Evolutionary conservation across 2,888 invertebrate species (phyloP).

Genomic region (Leucophenga montana): DNA sequence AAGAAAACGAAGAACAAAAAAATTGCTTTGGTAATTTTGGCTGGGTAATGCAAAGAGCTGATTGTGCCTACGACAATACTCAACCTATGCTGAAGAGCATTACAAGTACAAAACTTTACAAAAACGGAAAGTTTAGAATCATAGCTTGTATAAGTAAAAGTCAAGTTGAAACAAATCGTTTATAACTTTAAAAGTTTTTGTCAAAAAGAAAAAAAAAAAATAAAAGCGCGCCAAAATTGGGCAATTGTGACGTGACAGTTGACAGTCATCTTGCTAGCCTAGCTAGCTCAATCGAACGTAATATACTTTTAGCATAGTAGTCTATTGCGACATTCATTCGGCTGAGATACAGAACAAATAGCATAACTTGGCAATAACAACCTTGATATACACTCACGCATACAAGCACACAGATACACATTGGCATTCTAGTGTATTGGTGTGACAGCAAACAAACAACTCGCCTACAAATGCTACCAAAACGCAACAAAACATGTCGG

Average conservation of each 20-base stretch:
- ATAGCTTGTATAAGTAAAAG: conserved; percentile 36
- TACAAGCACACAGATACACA: too few relatives aligned
- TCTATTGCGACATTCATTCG: too few relatives aligned
- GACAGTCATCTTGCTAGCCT: conserved; percentile 16
- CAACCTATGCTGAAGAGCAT: too few relatives aligned
- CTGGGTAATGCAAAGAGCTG: too few relatives aligned
- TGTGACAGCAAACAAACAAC: conserved; percentile 23
- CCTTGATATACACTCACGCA: conserved; percentile 19
- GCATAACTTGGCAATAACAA: neutral
- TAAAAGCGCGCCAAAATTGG: conserved; percentile 13
- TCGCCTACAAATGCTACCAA: conserved; percentile 20
- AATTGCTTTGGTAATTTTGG: too few relatives aligned
- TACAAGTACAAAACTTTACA: too few relatives aligned
- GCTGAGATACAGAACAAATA: too few relatives aligned
- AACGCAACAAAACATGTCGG: neutral
- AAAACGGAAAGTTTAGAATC: neutral
- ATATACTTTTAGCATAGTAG: too few relatives aligned
- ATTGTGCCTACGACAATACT: too few relatives aligned
- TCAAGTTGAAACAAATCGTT: conserved; percentile 48
- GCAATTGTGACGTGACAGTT: conserved; percentile 46
- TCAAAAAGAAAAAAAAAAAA: too few relatives aligned
- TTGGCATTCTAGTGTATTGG: neutral
- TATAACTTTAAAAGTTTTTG: conserved; percentile 32
- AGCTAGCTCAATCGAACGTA: too few relatives aligned
- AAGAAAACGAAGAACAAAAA: too few relatives aligned